Base-by-base conservation (phyloP, 2,797 vertebrate species). In the Chromobotia macracanthus region DNA sequence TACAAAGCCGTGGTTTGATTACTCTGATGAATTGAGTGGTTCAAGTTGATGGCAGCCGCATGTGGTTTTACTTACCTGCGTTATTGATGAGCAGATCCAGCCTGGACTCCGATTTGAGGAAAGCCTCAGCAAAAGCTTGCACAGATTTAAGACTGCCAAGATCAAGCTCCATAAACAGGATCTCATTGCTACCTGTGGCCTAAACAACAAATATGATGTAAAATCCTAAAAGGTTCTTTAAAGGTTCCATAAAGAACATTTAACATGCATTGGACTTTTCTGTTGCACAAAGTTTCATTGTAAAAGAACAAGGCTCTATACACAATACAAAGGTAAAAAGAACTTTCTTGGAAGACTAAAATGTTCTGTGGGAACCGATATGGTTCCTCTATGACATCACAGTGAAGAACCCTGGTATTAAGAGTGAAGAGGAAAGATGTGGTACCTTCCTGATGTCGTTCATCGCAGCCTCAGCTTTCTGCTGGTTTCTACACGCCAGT, bases 41-140 rank as follows among this genome's bases (percentile, higher is more conserved):
- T 28, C 28, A 28, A 28, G 28, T 2, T 16, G 48, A 18, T 15
- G 15, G 15, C 16, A 18, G 48, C 8, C 16, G 48, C 13, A 50
- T 4, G 21, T 9, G n/a, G 13, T 21, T 23, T 5, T 6, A 0
- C 87, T 90, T 87, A 96, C 96, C 96, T 0, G 96, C 96, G 0
- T 97, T 97, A 90, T 97, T 95, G 89, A 97, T 93, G 75, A 97
- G 95, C 75, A 97, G 84, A 84, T 97, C 95, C 80, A 96, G 91
- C 19, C 92, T 90, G 7, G 94, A 90, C 77, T 96, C 95, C 0
- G 90, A 90, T 63, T 67, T 89, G 67, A 96, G 92, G 88, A 97
- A 95, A 55, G 81, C 31, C 19, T 91, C 89, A 1, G 91, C 92
- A 12, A 97, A 97, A 63, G 89, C 89, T 73, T 86, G 90, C 6